These are phyloP conservation scores for Semnornis frantzii DNA, from an alignment of 2,113 vertebrate genomes.

Conservation along the genomic window DNA sequence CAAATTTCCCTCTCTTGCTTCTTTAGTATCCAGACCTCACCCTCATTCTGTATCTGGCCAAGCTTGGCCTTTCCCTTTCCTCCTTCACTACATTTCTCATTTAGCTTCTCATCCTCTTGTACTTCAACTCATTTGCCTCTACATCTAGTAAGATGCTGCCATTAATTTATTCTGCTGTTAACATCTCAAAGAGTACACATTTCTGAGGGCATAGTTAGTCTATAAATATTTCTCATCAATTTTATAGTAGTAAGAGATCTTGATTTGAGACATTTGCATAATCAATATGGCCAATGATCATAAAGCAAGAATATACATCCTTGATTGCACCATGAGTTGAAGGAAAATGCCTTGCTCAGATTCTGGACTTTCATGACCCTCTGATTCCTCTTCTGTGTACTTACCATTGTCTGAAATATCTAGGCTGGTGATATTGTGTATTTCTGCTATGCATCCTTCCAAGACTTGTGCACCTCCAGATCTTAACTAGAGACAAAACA, in stretches of 20 bases:
- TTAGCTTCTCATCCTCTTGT: neutral
- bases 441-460: conserved; percentile 96
- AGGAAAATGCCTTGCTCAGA: neutral
- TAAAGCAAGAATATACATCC: neutral
- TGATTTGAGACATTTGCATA: neutral
- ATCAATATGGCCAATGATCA: neutral
- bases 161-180: neutral
- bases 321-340: neutral
- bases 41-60: neutral
- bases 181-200: neutral
- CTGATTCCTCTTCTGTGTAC: conserved; percentile 23
- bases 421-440: conserved; percentile 94
- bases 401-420: conserved; percentile 98
- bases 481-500: conserved; percentile 83
- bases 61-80: neutral
- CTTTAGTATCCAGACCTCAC: neutral
- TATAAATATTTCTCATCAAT: neutral
- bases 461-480: conserved; percentile 96
- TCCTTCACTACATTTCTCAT: neutral
- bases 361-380: neutral
- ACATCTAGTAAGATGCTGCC: neutral
- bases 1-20: neutral
- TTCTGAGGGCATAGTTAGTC: neutral
- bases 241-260: neutral
- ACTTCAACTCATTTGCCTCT: neutral